A percentile compares a stretch with the other conserved stretches of the same genome.
Evolutionary conservation across 2,797 vertebrate species (phyloP).

Genomic region (Triplophysa yarkandensis): DNA sequence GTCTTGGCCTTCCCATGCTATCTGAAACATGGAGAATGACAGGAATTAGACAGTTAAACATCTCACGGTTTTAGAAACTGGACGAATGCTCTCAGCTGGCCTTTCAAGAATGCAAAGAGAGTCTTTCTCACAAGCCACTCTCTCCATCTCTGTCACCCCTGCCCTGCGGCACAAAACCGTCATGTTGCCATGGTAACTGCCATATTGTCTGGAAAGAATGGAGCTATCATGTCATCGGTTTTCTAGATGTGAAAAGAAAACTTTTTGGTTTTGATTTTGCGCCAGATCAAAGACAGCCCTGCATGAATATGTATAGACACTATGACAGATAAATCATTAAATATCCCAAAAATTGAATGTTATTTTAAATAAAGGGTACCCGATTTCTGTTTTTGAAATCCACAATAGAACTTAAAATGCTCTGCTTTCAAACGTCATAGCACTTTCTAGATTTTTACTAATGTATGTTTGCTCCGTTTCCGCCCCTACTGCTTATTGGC

Average conservation of each 20-base stretch:
- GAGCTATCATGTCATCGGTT: slow-evolving; percentile 60
- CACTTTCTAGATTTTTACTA: no score
- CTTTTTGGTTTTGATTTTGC: slow-evolving; percentile 28
- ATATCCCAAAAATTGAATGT: no score
- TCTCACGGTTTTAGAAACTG: slow-evolving; percentile 32
- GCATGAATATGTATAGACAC: no score
- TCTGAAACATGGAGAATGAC: neutral
- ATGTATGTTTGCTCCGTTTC: no score
- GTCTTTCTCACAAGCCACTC: slow-evolving; percentile 63
- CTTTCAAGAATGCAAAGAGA: slow-evolving; percentile 68
- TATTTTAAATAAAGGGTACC: no score
- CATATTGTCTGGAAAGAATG: slow-evolving; percentile 68
- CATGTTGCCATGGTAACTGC: slow-evolving; percentile 70
- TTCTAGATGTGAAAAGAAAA: slow-evolving; percentile 50
- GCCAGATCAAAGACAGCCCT: slow-evolving; percentile 6
- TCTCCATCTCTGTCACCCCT: slow-evolving; percentile 72
- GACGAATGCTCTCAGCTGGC: slow-evolving; percentile 38
- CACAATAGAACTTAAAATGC: no score
- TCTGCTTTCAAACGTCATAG: no score
- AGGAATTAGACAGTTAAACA: slow-evolving; percentile 33
- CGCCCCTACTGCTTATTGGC: no score
- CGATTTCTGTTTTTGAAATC: no score
- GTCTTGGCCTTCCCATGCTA: slow-evolving; percentile 10
- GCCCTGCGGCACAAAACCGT: slow-evolving; percentile 60
- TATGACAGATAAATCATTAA: no score